Conservation (phyloP, 2,888 invertebrate genomes). For the Colostygia pectinataria region DNA sequence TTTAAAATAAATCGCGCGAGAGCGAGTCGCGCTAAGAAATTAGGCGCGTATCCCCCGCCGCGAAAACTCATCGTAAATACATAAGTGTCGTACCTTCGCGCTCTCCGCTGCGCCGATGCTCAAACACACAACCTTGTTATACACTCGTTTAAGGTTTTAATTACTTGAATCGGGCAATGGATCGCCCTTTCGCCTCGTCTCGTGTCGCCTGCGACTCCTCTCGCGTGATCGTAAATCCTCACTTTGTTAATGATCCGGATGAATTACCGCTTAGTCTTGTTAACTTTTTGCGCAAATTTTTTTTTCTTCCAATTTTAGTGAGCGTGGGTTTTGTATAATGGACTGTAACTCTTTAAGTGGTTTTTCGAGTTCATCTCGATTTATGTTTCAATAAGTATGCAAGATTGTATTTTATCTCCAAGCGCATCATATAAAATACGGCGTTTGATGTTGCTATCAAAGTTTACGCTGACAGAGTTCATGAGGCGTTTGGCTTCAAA, state of each 20-base stretch:
- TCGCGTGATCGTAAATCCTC: conserved; percentile 78
- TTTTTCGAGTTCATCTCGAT: conserved; percentile 71
- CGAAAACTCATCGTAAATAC: conserved; percentile 79
- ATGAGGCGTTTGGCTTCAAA: conserved; percentile 18
- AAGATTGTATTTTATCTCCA: conserved; percentile 61
- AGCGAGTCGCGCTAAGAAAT: conserved; percentile 78
- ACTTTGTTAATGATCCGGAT: conserved; percentile 75
- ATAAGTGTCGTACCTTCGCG: conserved; percentile 61
- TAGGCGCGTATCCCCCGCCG: conserved; percentile 79
- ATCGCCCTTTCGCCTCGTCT: conserved; percentile 43
- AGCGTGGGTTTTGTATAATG: conserved; percentile 70
- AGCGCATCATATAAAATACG: conserved; percentile 54
- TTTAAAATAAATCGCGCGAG: conserved; percentile 79
- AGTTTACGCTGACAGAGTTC: conserved; percentile 35
- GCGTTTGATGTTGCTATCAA: conserved; percentile 43
- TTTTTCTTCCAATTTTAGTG: conserved; percentile 64
- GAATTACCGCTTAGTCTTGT: conserved; percentile 74
- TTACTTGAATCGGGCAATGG: conserved; percentile 73
- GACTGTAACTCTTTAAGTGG: conserved; percentile 70
- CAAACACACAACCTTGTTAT: conserved; percentile 76
- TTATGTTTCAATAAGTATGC: conserved; percentile 70
- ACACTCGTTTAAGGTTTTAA: conserved; percentile 81
- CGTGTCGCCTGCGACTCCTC: conserved; percentile 41
- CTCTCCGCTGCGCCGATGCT: conserved; percentile 58
- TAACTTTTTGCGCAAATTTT: conserved; percentile 69